These are phyloP conservation scores for Endotricha flammealis DNA, from an alignment of 2,888 invertebrate species.

Conservation along the genomic window DNA sequence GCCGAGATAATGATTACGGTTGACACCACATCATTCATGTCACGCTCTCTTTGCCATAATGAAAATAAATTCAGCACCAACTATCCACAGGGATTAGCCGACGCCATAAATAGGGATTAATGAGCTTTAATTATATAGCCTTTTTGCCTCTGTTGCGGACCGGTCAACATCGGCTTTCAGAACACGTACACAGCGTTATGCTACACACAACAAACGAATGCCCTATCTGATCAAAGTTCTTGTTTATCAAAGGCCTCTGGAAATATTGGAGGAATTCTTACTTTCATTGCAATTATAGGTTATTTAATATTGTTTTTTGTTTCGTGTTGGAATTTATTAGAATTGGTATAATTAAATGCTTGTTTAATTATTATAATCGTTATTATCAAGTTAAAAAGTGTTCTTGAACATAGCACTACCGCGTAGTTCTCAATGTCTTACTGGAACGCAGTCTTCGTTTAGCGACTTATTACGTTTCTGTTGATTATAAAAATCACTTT, in stretches of 20 bases:
- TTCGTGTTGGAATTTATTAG: too few relatives aligned
- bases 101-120: slow-evolving; percentile 57
- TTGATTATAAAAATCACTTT: too few relatives aligned
- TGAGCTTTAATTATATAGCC: slow-evolving; percentile 57
- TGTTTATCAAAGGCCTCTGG: slow-evolving; percentile 18
- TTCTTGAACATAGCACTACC: too few relatives aligned
- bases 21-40: slow-evolving; percentile 28
- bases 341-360: too few relatives aligned
- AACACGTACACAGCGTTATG: slow-evolving; percentile 42
- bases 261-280: slow-evolving; percentile 4
- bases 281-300: background rate
- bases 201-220: slow-evolving; percentile 27
- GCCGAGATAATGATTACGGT: slow-evolving; percentile 12
- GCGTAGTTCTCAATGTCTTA: too few relatives aligned
- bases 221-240: slow-evolving; percentile 25
- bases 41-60: slow-evolving; percentile 27
- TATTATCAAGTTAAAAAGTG: too few relatives aligned
- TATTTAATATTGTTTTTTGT: background rate
- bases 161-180: slow-evolving; percentile 33
- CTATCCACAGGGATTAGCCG: slow-evolving; percentile 42
- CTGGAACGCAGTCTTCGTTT: too few relatives aligned
- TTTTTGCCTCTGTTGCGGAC: slow-evolving; percentile 33
- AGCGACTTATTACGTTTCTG: too few relatives aligned
- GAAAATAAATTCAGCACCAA: slow-evolving; percentile 33
- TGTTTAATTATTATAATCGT: too few relatives aligned